Evolutionary conservation across 1,140 invertebrate genomes (phyloP).

Genomic region (Lasaia peninsularis): DNA sequence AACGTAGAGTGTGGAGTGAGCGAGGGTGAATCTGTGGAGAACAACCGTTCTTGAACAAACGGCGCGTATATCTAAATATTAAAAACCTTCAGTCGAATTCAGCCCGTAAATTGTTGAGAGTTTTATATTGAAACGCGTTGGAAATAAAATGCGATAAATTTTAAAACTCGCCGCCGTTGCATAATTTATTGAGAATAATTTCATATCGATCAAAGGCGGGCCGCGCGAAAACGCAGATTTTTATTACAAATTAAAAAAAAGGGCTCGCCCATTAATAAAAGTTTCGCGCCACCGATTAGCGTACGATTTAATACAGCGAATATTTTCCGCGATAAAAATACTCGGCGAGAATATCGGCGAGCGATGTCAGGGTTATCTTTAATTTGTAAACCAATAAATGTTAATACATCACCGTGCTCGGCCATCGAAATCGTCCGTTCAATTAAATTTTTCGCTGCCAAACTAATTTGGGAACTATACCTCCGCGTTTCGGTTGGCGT

Average conservation of each 20-base stretch:
- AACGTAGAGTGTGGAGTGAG: too few species aligned
- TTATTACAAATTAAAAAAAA: slow-evolving; percentile 44
- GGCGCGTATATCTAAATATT: neutral
- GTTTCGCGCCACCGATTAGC: slow-evolving; percentile 56
- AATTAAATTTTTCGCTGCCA: slow-evolving; percentile 67
- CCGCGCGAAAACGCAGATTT: slow-evolving; percentile 35
- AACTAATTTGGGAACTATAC: slow-evolving; percentile 72
- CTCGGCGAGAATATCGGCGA: slow-evolving; percentile 35
- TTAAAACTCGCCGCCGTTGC: slow-evolving; percentile 36
- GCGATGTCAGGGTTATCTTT: slow-evolving; percentile 56
- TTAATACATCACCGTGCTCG: slow-evolving; percentile 61
- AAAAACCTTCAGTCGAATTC: slow-evolving; percentile 5
- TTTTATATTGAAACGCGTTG: slow-evolving; percentile 41
- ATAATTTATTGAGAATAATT: slow-evolving; percentile 58
- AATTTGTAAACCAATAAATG: slow-evolving; percentile 73
- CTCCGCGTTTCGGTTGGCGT: slow-evolving; percentile 42
- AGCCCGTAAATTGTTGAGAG: slow-evolving; percentile 12
- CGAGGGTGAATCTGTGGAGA: too few species aligned
- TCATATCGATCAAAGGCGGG: slow-evolving; percentile 40
- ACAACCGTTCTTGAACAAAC: neutral
- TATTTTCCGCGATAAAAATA: slow-evolving; percentile 50
- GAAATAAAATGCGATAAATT: slow-evolving; percentile 51
- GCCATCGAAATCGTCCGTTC: slow-evolving; percentile 46
- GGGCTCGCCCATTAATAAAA: slow-evolving; percentile 49
- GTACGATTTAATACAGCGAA: slow-evolving; percentile 52